Conservation (phyloP, 35 echinoderm and acorn worm species). For the Diadema setosum region DNA sequence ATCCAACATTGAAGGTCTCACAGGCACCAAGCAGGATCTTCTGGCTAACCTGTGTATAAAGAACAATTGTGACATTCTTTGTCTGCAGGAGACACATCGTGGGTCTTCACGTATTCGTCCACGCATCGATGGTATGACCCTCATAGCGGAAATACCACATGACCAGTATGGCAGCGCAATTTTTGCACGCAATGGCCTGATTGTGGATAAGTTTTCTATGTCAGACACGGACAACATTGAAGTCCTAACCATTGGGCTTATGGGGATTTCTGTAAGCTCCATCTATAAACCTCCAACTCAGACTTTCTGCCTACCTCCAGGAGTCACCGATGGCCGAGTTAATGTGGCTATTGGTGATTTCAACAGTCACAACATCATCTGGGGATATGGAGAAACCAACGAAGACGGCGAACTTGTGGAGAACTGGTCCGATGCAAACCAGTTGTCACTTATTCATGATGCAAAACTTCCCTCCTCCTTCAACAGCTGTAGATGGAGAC, state of each 20-base stretch:
- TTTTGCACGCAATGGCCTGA: not conserved
- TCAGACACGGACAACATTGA: slow-evolving; percentile 4
- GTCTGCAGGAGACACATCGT: not conserved
- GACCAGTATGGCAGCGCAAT: slow-evolving; percentile 4
- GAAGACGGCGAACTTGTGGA: not conserved
- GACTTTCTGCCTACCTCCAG: not conserved
- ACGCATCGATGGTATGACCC: not conserved
- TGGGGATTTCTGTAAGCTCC: not conserved
- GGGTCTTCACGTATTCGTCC: not conserved
- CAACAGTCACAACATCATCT: not conserved
- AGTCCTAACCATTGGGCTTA: not conserved
- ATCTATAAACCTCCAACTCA: not conserved
- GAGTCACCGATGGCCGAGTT: not conserved
- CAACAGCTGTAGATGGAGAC: slow-evolving; percentile 16
- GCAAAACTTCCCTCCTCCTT: slow-evolving; percentile 4
- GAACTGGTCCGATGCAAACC: not conserved
- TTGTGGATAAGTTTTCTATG: not conserved
- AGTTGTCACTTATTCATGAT: too few relatives aligned
- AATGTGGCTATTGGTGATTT: slow-evolving; percentile 30
- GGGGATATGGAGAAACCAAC: not conserved
- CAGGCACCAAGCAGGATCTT: not conserved
- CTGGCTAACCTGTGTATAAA: not conserved
- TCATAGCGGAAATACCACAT: not conserved
- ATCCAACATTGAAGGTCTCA: slow-evolving; percentile 17
- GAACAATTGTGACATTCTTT: slow-evolving; percentile 8